Base-by-base conservation (phyloP, 1,140 invertebrate species). In the Colletes gigas region DNA sequence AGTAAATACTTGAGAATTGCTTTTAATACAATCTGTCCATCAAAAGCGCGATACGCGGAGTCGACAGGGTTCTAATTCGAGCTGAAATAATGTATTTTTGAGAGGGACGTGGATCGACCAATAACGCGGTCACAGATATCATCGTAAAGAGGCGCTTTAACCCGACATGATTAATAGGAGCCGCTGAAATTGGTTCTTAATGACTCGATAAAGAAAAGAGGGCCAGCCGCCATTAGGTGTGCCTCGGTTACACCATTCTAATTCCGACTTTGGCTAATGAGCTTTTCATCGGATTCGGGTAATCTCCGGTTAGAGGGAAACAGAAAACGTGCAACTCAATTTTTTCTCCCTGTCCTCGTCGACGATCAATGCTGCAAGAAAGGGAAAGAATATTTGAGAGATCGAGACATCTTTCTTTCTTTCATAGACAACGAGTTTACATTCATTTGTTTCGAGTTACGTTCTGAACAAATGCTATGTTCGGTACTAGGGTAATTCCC, bases 201-300 rank as follows among this genome's bases (percentile, higher is more conserved):
- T 83, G 85, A 85, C 85, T 80, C 85, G 76, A 85, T 82, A 85
- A 83, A 78, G 76, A 82, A 86, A 86, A 70, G 62, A 68, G 50
- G 66, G 44, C 65, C 19, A 63, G 15, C 73, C 57, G 68, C 41
- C 81, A 83, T 85, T 83, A 86, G 72, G 83, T 60, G 81, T 73
- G 81, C 79, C 85, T 85, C 79, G 77, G 85, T 83, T 82, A 80
- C 81, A 81, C 60, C 55, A 19, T 62, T 85, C 82, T 86, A 77
- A 83, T 83, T 86, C 67, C 67, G 72, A 73, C 76, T 79, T 47
- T 68, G 52, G 57, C 62, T 86, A 86, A 86, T 83, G 85, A 75
- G 83, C 81, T 83, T 86, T 85, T 86, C 85, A 85, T 85, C 84
- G 68, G 72, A 78, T 76, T 79, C 59, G 71, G 75, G 47, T 77